phyloP scores from a whole-genome alignment of 2,888 invertebrate species.

The Cerastis leucographa region DNA sequence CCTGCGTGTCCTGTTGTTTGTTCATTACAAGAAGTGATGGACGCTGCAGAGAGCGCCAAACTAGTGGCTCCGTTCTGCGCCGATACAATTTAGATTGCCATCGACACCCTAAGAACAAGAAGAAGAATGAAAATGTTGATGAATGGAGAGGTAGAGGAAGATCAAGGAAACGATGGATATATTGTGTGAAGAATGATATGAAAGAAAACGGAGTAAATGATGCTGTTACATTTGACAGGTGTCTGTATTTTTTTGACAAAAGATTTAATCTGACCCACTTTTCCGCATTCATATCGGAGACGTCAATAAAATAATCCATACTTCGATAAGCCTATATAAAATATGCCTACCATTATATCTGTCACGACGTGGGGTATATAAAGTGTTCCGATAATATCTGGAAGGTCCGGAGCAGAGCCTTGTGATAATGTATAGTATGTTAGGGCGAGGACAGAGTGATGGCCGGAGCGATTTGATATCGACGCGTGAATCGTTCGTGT shows the following conservation, averaged over 20 bases:
- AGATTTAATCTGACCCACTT: constrained; percentile 31
- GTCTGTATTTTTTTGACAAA: neutral
- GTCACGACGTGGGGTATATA: constrained; percentile 11
- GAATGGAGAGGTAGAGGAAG: too few relatives aligned
- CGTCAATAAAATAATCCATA: constrained; percentile 15
- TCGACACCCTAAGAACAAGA: too few relatives aligned
- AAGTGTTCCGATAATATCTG: constrained; percentile 15
- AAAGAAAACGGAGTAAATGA: too few relatives aligned
- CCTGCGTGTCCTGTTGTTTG: too few relatives aligned
- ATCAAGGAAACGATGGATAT: too few relatives aligned
- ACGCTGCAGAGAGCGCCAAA: too few relatives aligned
- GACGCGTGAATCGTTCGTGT: neutral
- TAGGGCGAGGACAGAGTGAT: neutral
- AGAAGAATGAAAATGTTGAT: too few relatives aligned
- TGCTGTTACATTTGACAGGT: too few relatives aligned
- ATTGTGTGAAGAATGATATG: too few relatives aligned
- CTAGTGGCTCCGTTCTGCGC: too few relatives aligned
- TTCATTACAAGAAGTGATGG: too few relatives aligned
- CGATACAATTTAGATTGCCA: too few relatives aligned
- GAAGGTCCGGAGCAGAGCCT: constrained; percentile 46
- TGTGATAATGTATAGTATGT: constrained; percentile 37
- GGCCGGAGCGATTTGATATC: constrained; percentile 33
- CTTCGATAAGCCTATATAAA: constrained; percentile 13
- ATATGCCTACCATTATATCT: constrained; percentile 6
- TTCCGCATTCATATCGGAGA: neutral